Evolutionary conservation across 2,113 vertebrate genomes (phyloP).

Genomic region (Dicrurus megarhynchus): DNA sequence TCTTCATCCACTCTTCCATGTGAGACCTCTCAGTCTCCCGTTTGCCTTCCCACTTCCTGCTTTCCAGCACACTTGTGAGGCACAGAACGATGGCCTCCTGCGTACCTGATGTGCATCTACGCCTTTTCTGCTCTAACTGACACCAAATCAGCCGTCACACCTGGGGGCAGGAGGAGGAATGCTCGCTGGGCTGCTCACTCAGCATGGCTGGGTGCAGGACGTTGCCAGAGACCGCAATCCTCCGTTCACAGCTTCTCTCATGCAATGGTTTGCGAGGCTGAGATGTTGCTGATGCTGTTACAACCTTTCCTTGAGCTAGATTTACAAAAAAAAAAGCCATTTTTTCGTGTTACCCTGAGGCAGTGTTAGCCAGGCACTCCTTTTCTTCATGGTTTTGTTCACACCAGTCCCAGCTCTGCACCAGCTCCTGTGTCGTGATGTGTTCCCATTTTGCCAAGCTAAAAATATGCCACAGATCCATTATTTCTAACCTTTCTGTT

Average conservation of each 20-base stretch:
- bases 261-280: background rate
- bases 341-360: background rate
- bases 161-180: background rate
- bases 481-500: background rate
- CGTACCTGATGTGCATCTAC: background rate
- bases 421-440: background rate
- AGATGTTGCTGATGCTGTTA: background rate
- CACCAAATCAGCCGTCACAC: background rate
- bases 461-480: background rate
- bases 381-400: background rate
- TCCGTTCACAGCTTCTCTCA: background rate
- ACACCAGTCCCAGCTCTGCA: background rate
- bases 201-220: background rate
- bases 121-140: background rate
- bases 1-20: background rate
- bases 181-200: background rate
- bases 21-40: background rate
- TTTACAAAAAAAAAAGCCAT: background rate
- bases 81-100: rapidly evolving
- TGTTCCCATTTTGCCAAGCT: background rate
- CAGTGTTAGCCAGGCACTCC: background rate
- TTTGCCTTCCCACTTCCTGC: background rate
- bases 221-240: background rate
- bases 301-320: background rate
- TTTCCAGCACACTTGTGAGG: background rate